Percentiles rank a stretch among this genome's conserved stretches.
Evolutionary conservation across 2,113 vertebrate genomes (phyloP).

Genomic region (Cochlearius cochlearius): DNA sequence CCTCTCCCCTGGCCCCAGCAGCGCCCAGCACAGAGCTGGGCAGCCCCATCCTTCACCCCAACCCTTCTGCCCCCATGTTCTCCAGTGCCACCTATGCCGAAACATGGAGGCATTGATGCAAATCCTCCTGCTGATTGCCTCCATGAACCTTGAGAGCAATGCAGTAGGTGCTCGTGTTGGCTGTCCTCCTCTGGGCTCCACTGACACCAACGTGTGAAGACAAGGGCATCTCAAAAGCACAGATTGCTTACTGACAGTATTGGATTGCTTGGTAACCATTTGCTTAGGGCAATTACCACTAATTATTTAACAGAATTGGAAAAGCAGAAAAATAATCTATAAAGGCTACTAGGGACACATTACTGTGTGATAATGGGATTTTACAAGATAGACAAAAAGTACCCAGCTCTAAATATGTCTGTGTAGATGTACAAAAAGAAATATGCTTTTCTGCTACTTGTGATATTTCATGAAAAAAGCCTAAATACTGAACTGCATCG

Average conservation of each 20-base stretch:
- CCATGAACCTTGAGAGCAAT: accelerated
- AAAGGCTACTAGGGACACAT: constrained; percentile 5
- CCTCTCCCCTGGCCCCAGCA: background rate
- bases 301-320: constrained; percentile 54
- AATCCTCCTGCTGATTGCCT: background rate
- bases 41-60: background rate
- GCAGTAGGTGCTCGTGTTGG: background rate
- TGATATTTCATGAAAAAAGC: background rate
- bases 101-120: background rate
- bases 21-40: background rate
- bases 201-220: background rate
- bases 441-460: background rate
- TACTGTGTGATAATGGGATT: constrained; percentile 9
- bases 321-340: constrained; percentile 31
- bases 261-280: constrained; percentile 25
- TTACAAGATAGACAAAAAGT: background rate
- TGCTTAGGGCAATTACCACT: constrained; percentile 50
- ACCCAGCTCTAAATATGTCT: background rate
- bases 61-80: background rate
- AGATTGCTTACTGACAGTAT: background rate
- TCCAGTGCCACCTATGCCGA: background rate
- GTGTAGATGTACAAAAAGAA: background rate
- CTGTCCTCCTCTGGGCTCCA: background rate
- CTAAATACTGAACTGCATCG: background rate
- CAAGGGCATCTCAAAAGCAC: constrained; percentile 14